phyloP scores from a whole-genome alignment of 2,888 invertebrate genomes.

The Dichetophora obliterata region DNA sequence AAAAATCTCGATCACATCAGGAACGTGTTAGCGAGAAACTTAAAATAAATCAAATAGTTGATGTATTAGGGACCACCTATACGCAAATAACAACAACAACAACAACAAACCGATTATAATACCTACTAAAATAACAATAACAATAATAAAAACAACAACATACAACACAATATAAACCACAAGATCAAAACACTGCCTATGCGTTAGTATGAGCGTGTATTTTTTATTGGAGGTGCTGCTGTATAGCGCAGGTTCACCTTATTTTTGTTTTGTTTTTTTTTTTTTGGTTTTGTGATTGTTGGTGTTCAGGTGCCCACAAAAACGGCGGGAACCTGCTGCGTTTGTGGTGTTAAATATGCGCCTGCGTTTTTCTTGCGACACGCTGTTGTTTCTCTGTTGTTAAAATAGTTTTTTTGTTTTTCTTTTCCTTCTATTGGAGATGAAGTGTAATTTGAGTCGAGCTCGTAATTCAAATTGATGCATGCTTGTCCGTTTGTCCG shows the following conservation, averaged over 20 bases:
- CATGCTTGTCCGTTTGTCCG: slow-evolving; percentile 34
- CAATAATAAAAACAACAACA: slow-evolving; percentile 12
- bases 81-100: background rate
- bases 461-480: slow-evolving; percentile 57
- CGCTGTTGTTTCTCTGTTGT: background rate
- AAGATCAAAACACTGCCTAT: slow-evolving; percentile 28
- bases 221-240: background rate
- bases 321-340: slow-evolving; percentile 36
- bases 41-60: slow-evolving; percentile 35
- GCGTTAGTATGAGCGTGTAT: background rate
- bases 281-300: slow-evolving; percentile 2
- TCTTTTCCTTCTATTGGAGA: background rate
- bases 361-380: slow-evolving; percentile 10
- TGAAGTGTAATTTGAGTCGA: slow-evolving; percentile 46
- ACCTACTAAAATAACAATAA: background rate
- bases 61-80: slow-evolving; percentile 40
- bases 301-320: slow-evolving; percentile 34
- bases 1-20: slow-evolving; percentile 26
- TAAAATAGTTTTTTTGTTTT: background rate
- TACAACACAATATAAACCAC: slow-evolving; percentile 27
- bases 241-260: slow-evolving; percentile 15
- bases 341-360: slow-evolving; percentile 40
- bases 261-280: slow-evolving; percentile 28
- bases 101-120: background rate
- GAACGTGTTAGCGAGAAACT: slow-evolving; percentile 30